phyloP scores from a whole-genome alignment of 2,113 vertebrate genomes.

The Paramormyrops kingsleyae region DNA sequence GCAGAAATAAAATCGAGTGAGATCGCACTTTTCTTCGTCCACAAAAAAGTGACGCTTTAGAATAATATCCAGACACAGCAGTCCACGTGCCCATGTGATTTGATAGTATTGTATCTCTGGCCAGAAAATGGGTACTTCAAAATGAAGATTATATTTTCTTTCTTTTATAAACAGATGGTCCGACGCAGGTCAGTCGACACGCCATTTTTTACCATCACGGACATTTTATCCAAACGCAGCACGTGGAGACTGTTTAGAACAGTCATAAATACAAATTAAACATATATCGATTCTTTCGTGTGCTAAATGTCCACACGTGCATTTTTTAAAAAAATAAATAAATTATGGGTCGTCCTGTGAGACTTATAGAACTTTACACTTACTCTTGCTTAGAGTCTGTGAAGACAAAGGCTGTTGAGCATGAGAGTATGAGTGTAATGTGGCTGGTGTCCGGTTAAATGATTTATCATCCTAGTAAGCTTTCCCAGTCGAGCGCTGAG shows the following conservation, averaged over 20 bases:
- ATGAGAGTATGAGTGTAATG: conserved; percentile 49
- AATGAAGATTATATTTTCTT: neutral
- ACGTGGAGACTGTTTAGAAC: neutral
- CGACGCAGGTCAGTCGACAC: neutral
- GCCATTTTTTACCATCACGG: conserved; percentile 1
- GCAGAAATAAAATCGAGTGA: conserved; percentile 39
- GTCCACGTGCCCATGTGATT: neutral
- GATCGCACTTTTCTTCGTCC: conserved; percentile 24
- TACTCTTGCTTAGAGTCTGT: conserved; percentile 31
- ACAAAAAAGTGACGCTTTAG: conserved; percentile 19
- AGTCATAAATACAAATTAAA: conserved; percentile 5
- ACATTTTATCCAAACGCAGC: neutral
- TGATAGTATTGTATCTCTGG: neutral
- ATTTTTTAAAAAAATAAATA: conserved; percentile 31
- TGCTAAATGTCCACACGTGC: neutral
- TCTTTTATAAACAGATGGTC: neutral
- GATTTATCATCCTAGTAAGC: conserved; percentile 70
- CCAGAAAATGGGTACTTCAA: neutral
- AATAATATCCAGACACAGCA: conserved; percentile 11
- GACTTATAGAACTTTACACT: conserved; percentile 47
- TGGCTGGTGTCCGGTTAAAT: conserved; percentile 59
- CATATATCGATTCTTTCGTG: neutral
- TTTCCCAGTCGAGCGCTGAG: conserved; percentile 51
- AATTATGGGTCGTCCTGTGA: conserved; percentile 31
- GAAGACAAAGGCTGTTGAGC: conserved; percentile 50